These are phyloP conservation scores for Aphidius colemani DNA, from an alignment of 2,888 invertebrate genomes.

Conservation along the genomic window DNA sequence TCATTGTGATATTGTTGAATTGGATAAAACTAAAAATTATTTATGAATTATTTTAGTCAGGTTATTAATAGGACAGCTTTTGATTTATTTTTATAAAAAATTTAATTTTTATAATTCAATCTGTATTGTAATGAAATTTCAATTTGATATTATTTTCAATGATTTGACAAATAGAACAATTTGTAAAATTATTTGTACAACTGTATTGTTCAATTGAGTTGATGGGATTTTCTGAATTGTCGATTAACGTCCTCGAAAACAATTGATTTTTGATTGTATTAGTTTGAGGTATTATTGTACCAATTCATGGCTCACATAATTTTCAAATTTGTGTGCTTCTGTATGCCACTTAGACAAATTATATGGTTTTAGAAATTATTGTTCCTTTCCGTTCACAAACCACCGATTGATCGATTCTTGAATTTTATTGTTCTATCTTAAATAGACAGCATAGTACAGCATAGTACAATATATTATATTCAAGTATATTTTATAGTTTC, in stretches of 20 bases:
- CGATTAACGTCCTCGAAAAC: constrained; percentile 30
- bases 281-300: constrained; percentile 24
- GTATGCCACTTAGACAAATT: constrained; percentile 24
- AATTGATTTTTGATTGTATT: constrained; percentile 28
- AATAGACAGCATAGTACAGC: too few relatives aligned
- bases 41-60: too few relatives aligned
- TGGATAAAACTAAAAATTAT: too few relatives aligned
- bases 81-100: too few relatives aligned
- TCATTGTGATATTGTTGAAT: too few relatives aligned
- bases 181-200: constrained; percentile 6
- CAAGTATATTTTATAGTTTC: too few relatives aligned
- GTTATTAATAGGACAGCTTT: too few relatives aligned
- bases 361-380: constrained; percentile 26
- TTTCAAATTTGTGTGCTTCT: constrained; percentile 3
- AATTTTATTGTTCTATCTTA: too few relatives aligned
- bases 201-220: constrained; percentile 13
- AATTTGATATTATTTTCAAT: constrained; percentile 4
- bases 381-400: constrained; percentile 1
- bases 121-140: background rate
- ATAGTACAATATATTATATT: too few relatives aligned
- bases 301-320: constrained; percentile 9
- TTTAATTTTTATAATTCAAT: too few relatives aligned
- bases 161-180: constrained; percentile 10
- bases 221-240: constrained; percentile 20
- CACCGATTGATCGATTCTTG: constrained; percentile 20